Conservation (phyloP, 2,888 invertebrate species). For the Eupithecia centaureata region DNA sequence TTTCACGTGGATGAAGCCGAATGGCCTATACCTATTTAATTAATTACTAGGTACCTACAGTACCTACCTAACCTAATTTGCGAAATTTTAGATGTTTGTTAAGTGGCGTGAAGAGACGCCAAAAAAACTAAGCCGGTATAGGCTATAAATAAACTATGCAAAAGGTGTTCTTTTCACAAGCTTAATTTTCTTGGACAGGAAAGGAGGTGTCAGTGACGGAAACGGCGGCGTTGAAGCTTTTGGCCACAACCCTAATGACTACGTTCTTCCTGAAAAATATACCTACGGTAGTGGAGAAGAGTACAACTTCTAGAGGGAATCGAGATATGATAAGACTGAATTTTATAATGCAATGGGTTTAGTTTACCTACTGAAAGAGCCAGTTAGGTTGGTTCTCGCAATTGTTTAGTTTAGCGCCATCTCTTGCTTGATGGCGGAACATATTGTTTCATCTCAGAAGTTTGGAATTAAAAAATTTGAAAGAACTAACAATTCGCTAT, state of each 20-base stretch:
- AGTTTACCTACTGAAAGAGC: no score
- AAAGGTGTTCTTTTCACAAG: background rate
- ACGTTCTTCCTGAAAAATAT: conserved; percentile 73
- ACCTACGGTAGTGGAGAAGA: conserved; percentile 74
- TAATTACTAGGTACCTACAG: background rate
- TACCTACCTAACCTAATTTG: no score
- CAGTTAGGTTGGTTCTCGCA: no score
- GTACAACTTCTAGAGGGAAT: conserved; percentile 65
- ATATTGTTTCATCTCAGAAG: no score
- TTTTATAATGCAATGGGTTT: background rate
- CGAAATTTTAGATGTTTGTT: background rate
- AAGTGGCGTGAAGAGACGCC: no score
- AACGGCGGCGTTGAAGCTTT: conserved; percentile 75
- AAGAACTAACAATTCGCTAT: no score
- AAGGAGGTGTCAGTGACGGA: conserved; percentile 68
- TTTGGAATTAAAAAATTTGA: no score
- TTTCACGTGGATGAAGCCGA: no score
- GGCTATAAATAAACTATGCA: no score
- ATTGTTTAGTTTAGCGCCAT: background rate
- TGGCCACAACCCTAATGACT: conserved; percentile 75
- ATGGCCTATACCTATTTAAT: no score
- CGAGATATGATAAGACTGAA: conserved; percentile 3
- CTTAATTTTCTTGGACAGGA: conserved; percentile 52
- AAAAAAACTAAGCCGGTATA: no score
- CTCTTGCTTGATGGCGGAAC: background rate